Percentiles rank a stretch among this genome's conserved stretches.
These are phyloP conservation scores for Tragelaphus oryx DNA, from an alignment of 2,797 vertebrate genomes.

Conservation along the genomic window DNA sequence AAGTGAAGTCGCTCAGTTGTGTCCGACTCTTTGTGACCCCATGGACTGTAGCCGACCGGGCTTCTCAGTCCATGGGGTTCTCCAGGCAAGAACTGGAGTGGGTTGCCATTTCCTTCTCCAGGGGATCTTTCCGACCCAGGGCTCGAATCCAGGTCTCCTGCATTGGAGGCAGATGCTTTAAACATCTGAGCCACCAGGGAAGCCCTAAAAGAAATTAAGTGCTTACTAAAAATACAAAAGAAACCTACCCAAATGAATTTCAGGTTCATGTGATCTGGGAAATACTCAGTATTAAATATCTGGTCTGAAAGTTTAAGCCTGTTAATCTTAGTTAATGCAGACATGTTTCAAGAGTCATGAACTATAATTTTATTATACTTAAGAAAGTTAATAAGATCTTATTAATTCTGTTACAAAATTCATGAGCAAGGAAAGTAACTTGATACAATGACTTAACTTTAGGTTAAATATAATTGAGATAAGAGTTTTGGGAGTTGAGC, in stretches of 20 bases:
- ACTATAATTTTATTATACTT: background rate
- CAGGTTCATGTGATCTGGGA: background rate
- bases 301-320: background rate
- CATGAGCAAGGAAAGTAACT: background rate
- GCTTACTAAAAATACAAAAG: background rate
- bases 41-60: no score
- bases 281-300: background rate
- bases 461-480: background rate
- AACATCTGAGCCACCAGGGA: no score
- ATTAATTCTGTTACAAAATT: background rate
- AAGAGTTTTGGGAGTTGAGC: background rate
- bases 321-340: background rate
- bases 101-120: no score
- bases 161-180: no score
- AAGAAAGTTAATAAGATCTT: background rate
- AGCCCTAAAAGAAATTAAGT: background rate
- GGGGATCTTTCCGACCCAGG: no score
- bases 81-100: no score
- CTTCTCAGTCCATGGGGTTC: no score
- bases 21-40: no score
- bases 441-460: background rate
- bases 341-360: background rate
- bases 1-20: no score
- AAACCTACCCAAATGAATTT: background rate
- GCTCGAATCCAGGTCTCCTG: no score